Evolutionary conservation across 2,797 vertebrate species (phyloP).

Genomic region (Sarcophilus harrisii): DNA sequence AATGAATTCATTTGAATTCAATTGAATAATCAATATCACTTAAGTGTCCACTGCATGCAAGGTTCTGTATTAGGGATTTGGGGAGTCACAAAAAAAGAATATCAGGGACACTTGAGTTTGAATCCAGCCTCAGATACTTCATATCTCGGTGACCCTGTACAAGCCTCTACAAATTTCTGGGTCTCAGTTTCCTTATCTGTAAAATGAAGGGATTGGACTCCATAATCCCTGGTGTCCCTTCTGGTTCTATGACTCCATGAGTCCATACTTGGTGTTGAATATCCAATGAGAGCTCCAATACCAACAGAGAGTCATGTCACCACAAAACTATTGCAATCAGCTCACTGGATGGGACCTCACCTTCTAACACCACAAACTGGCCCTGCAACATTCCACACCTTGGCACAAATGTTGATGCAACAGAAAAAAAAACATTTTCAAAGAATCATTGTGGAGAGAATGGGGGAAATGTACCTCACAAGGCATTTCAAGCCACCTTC

Average conservation of each 20-base stretch:
- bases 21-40: not conserved
- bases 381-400: constrained; percentile 73
- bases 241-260: not conserved
- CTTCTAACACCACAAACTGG: constrained; percentile 68
- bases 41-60: not conserved
- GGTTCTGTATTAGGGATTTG: not conserved
- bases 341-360: constrained; percentile 67
- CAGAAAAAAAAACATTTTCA: constrained; percentile 73
- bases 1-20: no score
- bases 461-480: constrained; percentile 72
- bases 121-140: not conserved
- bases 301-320: constrained; percentile 18
- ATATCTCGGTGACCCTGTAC: not conserved
- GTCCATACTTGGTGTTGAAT: not conserved
- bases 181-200: not conserved
- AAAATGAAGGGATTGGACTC: not conserved
- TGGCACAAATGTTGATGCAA: constrained; percentile 60
- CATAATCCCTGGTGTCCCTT: not conserved
- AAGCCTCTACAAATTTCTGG: not conserved
- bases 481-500: constrained; percentile 57
- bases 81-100: not conserved
- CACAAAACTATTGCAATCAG: not conserved
- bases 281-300: constrained; percentile 14
- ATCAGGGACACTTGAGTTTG: not conserved
- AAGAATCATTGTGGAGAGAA: constrained; percentile 73